Percentiles rank a stretch among this genome's conserved stretches.
Conservation (phyloP, 1,140 invertebrate genomes). For the Neodiprion fabricii region DNA sequence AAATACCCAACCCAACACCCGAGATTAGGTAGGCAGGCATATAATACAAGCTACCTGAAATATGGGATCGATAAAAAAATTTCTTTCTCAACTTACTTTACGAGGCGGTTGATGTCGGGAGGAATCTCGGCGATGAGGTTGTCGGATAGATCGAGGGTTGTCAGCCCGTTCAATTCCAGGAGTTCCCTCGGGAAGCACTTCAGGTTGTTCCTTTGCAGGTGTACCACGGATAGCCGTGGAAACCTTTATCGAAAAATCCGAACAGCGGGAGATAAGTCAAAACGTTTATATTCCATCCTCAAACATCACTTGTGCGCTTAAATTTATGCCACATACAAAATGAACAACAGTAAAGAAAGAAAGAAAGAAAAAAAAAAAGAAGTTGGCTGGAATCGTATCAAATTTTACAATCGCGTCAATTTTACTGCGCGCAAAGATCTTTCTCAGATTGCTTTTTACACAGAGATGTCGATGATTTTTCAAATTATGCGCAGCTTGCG, state of each 20-base stretch:
- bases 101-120: slow-evolving; percentile 66
- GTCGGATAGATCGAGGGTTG: slow-evolving; percentile 73
- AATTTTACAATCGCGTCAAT: too few relatives aligned
- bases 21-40: too few relatives aligned
- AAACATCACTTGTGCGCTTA: neutral
- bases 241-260: slow-evolving; percentile 46
- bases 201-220: slow-evolving; percentile 67
- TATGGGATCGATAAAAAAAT: too few relatives aligned
- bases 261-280: slow-evolving; percentile 21
- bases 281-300: slow-evolving; percentile 7
- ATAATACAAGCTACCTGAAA: too few relatives aligned
- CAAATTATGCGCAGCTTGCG: neutral
- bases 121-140: slow-evolving; percentile 71
- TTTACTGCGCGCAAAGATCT: too few relatives aligned
- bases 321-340: neutral
- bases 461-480: neutral
- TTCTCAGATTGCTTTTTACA: neutral
- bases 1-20: too few relatives aligned
- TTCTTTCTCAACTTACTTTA: slow-evolving; percentile 65
- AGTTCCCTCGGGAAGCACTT: slow-evolving; percentile 65
- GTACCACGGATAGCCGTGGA: slow-evolving; percentile 64
- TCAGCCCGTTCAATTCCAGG: slow-evolving; percentile 64
- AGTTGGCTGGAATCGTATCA: neutral
- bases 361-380: too few relatives aligned
- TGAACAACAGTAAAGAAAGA: too few relatives aligned